Base-by-base conservation (phyloP, 1,140 invertebrate genomes). In the Aphis craccivora region DNA sequence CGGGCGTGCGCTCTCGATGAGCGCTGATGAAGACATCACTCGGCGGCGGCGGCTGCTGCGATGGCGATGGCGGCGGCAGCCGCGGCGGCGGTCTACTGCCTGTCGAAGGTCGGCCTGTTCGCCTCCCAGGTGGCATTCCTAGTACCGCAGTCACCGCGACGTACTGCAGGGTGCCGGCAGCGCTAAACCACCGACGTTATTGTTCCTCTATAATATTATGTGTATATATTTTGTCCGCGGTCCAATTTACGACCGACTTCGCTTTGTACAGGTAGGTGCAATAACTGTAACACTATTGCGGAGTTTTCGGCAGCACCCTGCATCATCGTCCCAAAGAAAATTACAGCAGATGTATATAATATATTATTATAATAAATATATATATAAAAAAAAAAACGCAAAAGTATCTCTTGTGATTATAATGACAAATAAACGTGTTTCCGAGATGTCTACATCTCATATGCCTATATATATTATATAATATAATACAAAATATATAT, bases 81-180 rank as follows among this genome's bases (percentile, higher is more conserved):
- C 18, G 22, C 6, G 43, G 60, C 43, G 90, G 40, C 90, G 90
- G 67, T 83, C 35, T 81, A 23, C 67, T 48, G 90, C 43, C 45
- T 37, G 91, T 53, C 91, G 91, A 93, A 93, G 91, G 91, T 93
- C 91, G 91, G 91, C 81, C 48, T 93, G 91, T 93, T 93, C 43
- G 51, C 91, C 91, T 93, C 91, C 76, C 91, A 93, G 91, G 91
- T 93, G 91, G 91, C 91, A 93, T 93, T 93, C 91, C 91, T 93
- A 48, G 48, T 55, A 53, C 51, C 67, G 8, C 60, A 30, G 90
- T 45, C 60, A 40, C 45, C 43, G 67, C 43, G 90, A 40, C 60
- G 43, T 35, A 25, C 76, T 84, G 40, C 81, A 86, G 91, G 91
- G 91, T 92, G 91, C 91, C 91, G 91, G n/a, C 91, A 92, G 76